A percentile compares a stretch with the other conserved stretches of the same genome.
phyloP scores from a whole-genome alignment of 2,888 invertebrate species.

The Xestia xanthographa region DNA sequence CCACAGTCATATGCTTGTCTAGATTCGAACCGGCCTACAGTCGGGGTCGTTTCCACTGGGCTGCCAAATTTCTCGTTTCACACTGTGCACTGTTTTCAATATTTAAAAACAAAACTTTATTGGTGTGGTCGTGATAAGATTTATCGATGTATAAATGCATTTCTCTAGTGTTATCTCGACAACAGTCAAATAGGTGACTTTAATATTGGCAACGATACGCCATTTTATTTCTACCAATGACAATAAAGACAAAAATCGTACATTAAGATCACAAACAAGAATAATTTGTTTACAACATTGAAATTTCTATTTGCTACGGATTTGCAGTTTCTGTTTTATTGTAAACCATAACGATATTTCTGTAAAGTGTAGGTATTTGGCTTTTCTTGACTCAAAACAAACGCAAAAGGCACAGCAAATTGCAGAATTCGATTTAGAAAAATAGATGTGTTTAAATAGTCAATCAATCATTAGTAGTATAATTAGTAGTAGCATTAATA shows the following conservation, averaged over 20 bases:
- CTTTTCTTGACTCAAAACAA: not conserved
- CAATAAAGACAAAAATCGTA: not conserved
- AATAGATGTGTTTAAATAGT: not conserved
- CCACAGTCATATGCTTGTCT: not conserved
- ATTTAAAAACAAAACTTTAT: not conserved
- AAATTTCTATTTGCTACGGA: slow-evolving; percentile 3
- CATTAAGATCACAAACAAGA: slow-evolving; percentile 15
- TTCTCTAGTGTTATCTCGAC: not conserved
- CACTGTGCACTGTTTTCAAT: not conserved
- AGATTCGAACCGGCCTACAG: not conserved
- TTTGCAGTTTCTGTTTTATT: slow-evolving; percentile 18
- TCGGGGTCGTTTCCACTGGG: not conserved
- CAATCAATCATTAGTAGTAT: too few species aligned
- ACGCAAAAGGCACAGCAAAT: not conserved
- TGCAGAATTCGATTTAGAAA: not conserved
- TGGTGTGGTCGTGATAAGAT: not conserved
- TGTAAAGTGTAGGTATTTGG: not conserved
- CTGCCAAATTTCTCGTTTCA: not conserved
- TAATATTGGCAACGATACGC: slow-evolving; percentile 10
- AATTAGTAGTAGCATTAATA: too few species aligned
- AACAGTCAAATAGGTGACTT: not conserved
- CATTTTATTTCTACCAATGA: slow-evolving; percentile 11
- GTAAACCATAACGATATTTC: not conserved
- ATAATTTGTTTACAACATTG: slow-evolving; percentile 12
- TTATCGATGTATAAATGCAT: not conserved